Evolutionary conservation across 2,888 invertebrate species (phyloP), one percentile per base, ranked within the genome.

Genomic region (Conomelus anceps): DNA sequence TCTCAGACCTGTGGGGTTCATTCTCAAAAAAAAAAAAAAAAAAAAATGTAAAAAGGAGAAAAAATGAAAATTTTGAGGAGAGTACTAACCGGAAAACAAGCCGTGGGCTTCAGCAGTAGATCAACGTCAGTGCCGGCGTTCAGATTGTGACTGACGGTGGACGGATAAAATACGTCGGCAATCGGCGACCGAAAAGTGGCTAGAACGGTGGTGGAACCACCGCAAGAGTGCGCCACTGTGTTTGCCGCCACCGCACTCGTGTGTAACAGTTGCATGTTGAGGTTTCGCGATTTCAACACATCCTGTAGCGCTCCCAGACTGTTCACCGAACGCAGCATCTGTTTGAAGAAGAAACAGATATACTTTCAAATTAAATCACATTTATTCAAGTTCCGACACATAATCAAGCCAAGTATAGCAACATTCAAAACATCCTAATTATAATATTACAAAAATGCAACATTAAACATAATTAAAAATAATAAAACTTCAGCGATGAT

Each of bases 81-180:
- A n/a, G n/a, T 89, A 92, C 93, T 94, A 94, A 96, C 96, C 89
- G 96, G 96, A 93, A 96, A 96, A 88, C 94, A 93, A 91, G 94
- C 94, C 86, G 95, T 94, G 22, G 96, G 94, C 91, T 96, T 94
- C 96, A 96, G 96, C 22, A 96, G 94, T 88, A 96, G 93, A 92
- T 96, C 96, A 3, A 96, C 92, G 91, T 95, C 94, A 22, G 94
- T 94, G 7, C 96, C 96, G 23, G 95, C 94, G 86, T 94, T 93
- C 20, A 95, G 93, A 90, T 95, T 95, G 90, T 93, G 93, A 89
- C 92, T 92, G 92, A 94, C 94, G 89, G 95, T 94, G 0, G 94
- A 94, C 22, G 26, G 96, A 92, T 95, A 96, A 22, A 96, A 93
- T 22, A 90, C 87, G 23, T 90, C 90, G 23, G 23, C 22, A 22